Evolutionary conservation across 2,888 invertebrate genomes (phyloP), one percentile per base, ranked within the genome.

Genomic region (Laspeyria flexula): DNA sequence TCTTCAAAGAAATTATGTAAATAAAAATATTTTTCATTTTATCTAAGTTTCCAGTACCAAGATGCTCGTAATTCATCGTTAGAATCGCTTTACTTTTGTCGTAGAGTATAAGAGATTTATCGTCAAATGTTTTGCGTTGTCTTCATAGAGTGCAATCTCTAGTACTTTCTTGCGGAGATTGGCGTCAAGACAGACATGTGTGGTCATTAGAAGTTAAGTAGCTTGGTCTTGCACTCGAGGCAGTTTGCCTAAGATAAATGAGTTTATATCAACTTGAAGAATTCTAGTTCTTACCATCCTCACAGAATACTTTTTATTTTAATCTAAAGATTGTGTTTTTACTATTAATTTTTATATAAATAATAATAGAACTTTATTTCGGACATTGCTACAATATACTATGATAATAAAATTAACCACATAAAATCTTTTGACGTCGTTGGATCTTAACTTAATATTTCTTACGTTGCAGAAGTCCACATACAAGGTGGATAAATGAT

Each of bases 31-130:
- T 16, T 4, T n/a, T 18, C 29, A 40, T 56, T 65, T 63, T 60
- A 49, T 54, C 53, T 57, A 60, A 55, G 33, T 55, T 52, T 16
- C 23, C 46, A 42, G 41, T 25, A 42, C 49, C 50, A 43, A 34
- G 41, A 55, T 21, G 35, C 33, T 49, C 67, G 45, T 63, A 59
- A 51, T 37, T 65, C 50, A 48, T 73, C 56, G 62, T 75, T 72
- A 77, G 72, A 61, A 60, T 63, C 59, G 60, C 45, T 65, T 64
- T 53, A 65, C 63, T 69, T 69, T 54, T 63, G 61, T 73, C 65
- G 62, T 63, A 60, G 60, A 66, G 60, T 65, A 60, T 55, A 57
- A 58, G 65, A 68, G 65, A 75, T 79, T 71, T 74, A 73, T 66
- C 47, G 58, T 44, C 33, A 58, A 47, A 39, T 58, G 55, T 64